Conservation (phyloP, 2,113 vertebrate genomes). For the Porphyrio hochstetteri region DNA sequence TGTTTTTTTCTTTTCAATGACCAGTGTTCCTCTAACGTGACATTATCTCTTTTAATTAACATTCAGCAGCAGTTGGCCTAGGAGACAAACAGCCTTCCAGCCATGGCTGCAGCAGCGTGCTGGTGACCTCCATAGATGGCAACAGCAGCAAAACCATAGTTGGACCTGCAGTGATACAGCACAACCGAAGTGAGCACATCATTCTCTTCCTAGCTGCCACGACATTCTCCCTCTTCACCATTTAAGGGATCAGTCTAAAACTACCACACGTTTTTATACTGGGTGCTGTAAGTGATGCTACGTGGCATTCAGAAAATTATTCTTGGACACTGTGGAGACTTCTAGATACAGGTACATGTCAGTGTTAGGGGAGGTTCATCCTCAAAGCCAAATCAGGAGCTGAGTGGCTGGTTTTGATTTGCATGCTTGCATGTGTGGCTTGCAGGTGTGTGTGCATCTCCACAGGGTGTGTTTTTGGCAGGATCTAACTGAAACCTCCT, state of each 20-base stretch:
- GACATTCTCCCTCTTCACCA: neutral
- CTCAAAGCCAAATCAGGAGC: neutral
- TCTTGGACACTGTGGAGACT: neutral
- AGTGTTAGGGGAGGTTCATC: neutral
- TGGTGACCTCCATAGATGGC: neutral
- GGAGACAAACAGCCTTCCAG: neutral
- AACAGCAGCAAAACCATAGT: neutral
- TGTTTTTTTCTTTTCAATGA: neutral
- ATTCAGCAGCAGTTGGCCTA: neutral
- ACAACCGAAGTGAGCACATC: neutral
- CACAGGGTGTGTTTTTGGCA: too few relatives aligned
- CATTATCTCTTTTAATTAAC: neutral
- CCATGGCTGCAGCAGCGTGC: fast-evolving
- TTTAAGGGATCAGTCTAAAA: neutral
- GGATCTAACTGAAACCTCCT: neutral
- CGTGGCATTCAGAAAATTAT: neutral
- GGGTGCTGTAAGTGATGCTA: neutral
- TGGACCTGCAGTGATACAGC: neutral
- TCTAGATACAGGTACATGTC: neutral
- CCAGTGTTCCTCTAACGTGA: neutral
- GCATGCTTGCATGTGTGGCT: neutral
- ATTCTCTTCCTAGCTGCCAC: neutral
- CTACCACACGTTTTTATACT: fast-evolving
- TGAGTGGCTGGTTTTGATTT: fast-evolving
- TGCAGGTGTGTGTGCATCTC: neutral